Base-by-base conservation (phyloP, 2,113 vertebrate species). In the Larimichthys polyactis region DNA sequence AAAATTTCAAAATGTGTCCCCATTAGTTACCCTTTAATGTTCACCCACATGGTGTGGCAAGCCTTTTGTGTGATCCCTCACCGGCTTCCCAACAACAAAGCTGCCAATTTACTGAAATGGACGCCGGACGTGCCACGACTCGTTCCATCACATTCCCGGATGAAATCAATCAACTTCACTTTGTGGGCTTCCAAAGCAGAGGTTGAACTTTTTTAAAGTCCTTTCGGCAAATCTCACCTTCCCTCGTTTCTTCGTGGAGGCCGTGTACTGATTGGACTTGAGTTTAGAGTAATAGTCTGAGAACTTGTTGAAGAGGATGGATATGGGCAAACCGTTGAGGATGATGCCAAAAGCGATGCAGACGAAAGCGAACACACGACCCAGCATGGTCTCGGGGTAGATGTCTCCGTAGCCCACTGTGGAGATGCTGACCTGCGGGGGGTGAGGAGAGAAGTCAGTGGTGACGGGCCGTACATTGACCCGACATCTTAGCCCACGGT, bases 261-360 rank as follows among this genome's bases (percentile, higher is more conserved):
- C 82, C 0, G 93, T 94, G 75, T 83, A 91, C 91, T 97, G 95
- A 1, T 97, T 96, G 27, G 96, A 97, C 89, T 97, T 97, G 90
- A 97, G 93, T 94, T 97, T 92, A 88, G 96, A 94, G 96, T 97
- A 86, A 91, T 96, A 29, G 95, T 97, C 93, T 3, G 93, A 94
- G 93, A 94, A 94, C 82, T 94, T 94, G 86, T 94, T 94, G 87
- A 94, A 94, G 75, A 94, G 93, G 71, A 97, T 95, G 58, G 95
- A 95, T 79, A 99, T 99, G 16, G 98, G 98, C 86, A 99, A 96
- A 11, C 97, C 97, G 10, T 99, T 98, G 75, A 99, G 96, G 87
- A 99, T 94, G 79, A 99, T 98, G 49, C 97, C 97, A 0, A 98
- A 97, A 24, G 96, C 96, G 87, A 98, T 97, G 94, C 97, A 98